phyloP scores from a whole-genome alignment of 2,888 invertebrate species.

The Aspidiotus destructor region DNA sequence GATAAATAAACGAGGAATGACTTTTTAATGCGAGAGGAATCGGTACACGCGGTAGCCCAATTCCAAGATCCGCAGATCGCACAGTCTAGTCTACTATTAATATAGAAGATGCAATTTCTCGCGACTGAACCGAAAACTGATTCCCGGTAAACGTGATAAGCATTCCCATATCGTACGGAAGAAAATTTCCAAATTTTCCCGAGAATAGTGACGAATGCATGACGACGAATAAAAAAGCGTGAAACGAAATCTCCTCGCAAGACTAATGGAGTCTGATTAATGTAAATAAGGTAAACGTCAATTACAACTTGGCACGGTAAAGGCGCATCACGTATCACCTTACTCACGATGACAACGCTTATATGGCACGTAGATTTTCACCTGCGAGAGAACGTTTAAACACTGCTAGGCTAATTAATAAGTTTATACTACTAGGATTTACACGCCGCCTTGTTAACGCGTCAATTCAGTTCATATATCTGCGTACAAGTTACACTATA shows the following conservation, averaged over 20 bases:
- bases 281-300: neutral
- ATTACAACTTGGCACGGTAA: conserved; percentile 1
- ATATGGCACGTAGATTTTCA: neutral
- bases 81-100: no score
- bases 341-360: conserved; percentile 11
- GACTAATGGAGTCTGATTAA: neutral
- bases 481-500: neutral
- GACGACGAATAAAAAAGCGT: neutral
- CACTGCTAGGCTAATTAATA: conserved; percentile 2
- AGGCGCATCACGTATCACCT: conserved; percentile 11
- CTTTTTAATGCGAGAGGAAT: no score
- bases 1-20: no score
- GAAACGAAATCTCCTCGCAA: neutral
- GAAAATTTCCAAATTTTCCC: no score
- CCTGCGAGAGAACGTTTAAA: neutral
- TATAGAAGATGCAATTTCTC: no score
- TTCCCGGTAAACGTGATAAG: no score
- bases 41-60: no score
- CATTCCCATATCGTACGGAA: no score
- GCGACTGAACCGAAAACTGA: no score
- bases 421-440: neutral
- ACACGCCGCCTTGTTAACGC: neutral
- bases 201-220: no score
- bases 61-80: no score
- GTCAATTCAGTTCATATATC: neutral